Conservation (phyloP, 2,113 vertebrate species). For the Entomyzon cyanotis region DNA sequence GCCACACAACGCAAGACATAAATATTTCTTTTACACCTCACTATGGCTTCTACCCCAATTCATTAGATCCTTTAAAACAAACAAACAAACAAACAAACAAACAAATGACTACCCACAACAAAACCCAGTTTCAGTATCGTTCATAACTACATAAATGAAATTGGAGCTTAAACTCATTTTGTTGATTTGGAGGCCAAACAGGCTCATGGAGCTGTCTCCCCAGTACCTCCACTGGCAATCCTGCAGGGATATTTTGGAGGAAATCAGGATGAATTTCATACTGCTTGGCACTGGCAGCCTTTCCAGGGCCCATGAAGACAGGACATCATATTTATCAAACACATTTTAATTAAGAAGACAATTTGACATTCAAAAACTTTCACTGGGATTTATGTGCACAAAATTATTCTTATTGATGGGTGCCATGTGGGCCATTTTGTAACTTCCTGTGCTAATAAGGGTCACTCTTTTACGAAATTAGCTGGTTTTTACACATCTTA, state of each 20-base stretch:
- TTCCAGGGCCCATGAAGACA: not conserved
- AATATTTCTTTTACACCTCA: not conserved
- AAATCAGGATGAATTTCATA: not conserved
- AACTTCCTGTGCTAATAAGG: not conserved
- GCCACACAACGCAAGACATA: not conserved
- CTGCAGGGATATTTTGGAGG: not conserved
- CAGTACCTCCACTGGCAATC: not conserved
- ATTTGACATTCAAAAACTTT: not conserved
- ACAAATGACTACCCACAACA: not conserved
- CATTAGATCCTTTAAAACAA: not conserved
- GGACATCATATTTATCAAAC: not conserved
- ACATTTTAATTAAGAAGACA: not conserved
- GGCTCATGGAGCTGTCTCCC: not conserved
- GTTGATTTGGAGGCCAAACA: not conserved
- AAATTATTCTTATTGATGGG: not conserved
- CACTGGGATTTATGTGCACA: not conserved
- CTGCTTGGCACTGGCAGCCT: fast-evolving
- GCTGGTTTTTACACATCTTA: fast-evolving
- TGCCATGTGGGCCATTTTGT: not conserved
- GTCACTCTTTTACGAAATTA: not conserved
- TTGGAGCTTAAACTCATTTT: not conserved
- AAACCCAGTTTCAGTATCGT: not conserved
- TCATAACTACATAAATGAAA: not conserved
- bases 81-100: no score
- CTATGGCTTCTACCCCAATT: not conserved